phyloP scores from a whole-genome alignment of 2,888 invertebrate genomes.

The Pheosia gnoma region DNA sequence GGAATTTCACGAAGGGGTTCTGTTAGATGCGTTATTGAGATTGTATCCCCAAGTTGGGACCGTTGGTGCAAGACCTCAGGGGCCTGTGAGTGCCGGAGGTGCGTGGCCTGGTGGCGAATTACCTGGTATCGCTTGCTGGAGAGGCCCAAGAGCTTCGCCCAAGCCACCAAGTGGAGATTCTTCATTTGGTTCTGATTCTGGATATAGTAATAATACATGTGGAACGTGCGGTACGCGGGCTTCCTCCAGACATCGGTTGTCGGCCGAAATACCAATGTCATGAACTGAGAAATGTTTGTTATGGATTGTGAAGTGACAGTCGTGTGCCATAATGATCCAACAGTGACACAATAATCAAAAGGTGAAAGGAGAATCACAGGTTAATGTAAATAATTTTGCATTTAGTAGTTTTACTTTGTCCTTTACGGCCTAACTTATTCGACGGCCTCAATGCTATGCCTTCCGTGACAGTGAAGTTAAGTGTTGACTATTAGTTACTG shows the following conservation, averaged over 20 bases:
- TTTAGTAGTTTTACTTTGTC: slow-evolving; percentile 66
- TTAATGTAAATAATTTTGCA: slow-evolving; percentile 49
- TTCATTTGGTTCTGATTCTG: slow-evolving; percentile 93
- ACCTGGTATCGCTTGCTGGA: slow-evolving; percentile 84
- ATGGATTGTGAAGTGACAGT: slow-evolving; percentile 45
- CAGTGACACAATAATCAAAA: slow-evolving; percentile 34
- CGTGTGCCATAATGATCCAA: slow-evolving; percentile 54
- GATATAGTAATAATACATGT: slow-evolving; percentile 92
- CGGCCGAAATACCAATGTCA: slow-evolving; percentile 81
- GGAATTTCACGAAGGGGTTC: slow-evolving; percentile 92
- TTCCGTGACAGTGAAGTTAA: slow-evolving; percentile 53
- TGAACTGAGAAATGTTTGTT: slow-evolving; percentile 56
- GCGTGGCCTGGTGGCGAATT: slow-evolving; percentile 88
- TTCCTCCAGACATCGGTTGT: slow-evolving; percentile 78
- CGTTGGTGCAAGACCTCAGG: slow-evolving; percentile 81
- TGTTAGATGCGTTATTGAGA: slow-evolving; percentile 89
- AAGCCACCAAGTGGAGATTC: slow-evolving; percentile 89
- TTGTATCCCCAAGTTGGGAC: slow-evolving; percentile 89
- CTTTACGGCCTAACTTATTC: slow-evolving; percentile 66
- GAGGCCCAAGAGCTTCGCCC: slow-evolving; percentile 79
- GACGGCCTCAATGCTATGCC: slow-evolving; percentile 71
- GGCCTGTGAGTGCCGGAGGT: slow-evolving; percentile 84
- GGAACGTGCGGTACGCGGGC: slow-evolving; percentile 87
- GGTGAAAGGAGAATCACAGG: slow-evolving; percentile 9
- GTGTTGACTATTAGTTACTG: slow-evolving; percentile 51